phyloP scores from a whole-genome alignment of 2,113 vertebrate species.

The Nycticryphes semicollaris region DNA sequence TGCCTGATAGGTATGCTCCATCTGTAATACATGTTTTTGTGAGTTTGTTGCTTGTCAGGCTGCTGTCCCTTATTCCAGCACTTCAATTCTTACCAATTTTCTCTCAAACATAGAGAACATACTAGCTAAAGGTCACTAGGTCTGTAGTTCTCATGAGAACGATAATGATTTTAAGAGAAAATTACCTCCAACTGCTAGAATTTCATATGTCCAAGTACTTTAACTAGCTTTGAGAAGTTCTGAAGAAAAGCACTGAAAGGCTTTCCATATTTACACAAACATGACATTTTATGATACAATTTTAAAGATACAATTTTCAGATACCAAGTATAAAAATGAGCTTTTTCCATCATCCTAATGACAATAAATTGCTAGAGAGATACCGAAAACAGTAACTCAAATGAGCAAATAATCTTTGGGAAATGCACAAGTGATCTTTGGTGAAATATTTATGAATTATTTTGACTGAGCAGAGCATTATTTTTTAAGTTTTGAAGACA shows the following conservation, averaged over 20 bases:
- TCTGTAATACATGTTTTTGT: not conserved
- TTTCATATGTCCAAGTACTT: not conserved
- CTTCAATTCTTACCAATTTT: not conserved
- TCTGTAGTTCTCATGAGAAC: not conserved
- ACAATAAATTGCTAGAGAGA: not conserved
- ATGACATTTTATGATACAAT: not conserved
- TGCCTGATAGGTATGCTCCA: not conserved
- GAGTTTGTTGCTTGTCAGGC: not conserved
- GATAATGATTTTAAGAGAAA: not conserved
- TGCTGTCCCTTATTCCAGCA: not conserved
- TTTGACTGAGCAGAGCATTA: not conserved
- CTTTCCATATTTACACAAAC: not conserved
- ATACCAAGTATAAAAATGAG: not conserved
- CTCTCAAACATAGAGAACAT: not conserved
- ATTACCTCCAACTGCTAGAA: not conserved
- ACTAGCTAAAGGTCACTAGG: not conserved
- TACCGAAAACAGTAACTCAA: not conserved
- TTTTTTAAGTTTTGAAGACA: not conserved
- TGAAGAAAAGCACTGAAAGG: not conserved
- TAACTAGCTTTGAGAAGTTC: not conserved
- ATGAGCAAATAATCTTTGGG: not conserved
- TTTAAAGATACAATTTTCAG: constrained; percentile 12
- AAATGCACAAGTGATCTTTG: not conserved
- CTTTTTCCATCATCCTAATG: not conserved
- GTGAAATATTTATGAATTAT: constrained; percentile 33